phyloP scores from a whole-genome alignment of 2,797 vertebrate genomes.

The Sternotherus odoratus region DNA sequence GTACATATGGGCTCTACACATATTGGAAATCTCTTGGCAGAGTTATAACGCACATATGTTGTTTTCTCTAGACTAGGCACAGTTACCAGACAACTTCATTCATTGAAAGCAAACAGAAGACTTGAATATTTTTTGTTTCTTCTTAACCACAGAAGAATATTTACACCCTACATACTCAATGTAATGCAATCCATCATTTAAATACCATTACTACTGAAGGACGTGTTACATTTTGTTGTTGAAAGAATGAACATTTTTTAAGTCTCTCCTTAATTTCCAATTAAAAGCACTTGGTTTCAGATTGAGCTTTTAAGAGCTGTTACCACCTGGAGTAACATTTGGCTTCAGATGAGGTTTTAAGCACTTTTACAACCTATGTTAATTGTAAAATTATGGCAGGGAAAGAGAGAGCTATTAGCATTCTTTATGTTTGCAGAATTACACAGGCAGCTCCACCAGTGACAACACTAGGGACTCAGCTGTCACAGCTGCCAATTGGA shows the following conservation, averaged over 20 bases:
- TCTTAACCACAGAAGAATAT: slow-evolving; percentile 39
- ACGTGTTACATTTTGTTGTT: slow-evolving; percentile 63
- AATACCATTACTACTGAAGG: slow-evolving; percentile 42
- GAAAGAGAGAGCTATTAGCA: slow-evolving; percentile 50
- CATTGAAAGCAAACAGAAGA: slow-evolving; percentile 22
- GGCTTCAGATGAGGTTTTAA: slow-evolving; percentile 76
- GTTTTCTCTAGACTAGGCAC: background rate
- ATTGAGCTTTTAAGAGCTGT: slow-evolving; percentile 72
- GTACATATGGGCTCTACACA: fast-evolving
- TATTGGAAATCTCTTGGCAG: background rate
- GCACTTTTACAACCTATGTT: slow-evolving; percentile 73
- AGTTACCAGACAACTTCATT: background rate
- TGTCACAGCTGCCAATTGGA: slow-evolving; percentile 41
- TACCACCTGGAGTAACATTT: slow-evolving; percentile 75
- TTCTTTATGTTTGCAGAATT: slow-evolving; percentile 19
- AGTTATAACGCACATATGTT: fast-evolving
- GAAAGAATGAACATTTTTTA: slow-evolving; percentile 64
- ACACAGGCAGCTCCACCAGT: slow-evolving; percentile 18
- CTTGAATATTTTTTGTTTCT: slow-evolving; percentile 33
- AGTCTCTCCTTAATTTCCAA: slow-evolving; percentile 71
- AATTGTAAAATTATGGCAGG: background rate
- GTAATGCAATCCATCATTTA: slow-evolving; percentile 71
- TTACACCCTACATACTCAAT: slow-evolving; percentile 12
- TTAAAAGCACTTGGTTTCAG: slow-evolving; percentile 76
- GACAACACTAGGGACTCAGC: background rate